Evolutionary conservation across 2,113 vertebrate species (phyloP).

Genomic region (Chitala chitala): DNA sequence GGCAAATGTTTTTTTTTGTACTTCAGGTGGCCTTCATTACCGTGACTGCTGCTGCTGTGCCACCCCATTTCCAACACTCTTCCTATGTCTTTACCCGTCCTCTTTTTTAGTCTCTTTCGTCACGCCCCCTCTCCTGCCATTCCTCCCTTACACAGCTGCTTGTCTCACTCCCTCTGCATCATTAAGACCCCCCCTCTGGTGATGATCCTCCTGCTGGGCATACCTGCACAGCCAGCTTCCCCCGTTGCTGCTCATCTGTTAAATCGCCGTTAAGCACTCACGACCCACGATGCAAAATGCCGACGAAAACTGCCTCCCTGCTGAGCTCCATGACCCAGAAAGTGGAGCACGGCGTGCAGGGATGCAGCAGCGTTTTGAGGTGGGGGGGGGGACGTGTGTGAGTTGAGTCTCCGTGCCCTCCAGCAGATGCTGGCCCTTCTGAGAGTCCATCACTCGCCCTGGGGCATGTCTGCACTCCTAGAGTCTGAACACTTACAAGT

Average conservation of each 20-base stretch:
- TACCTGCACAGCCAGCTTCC: neutral
- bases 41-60: neutral
- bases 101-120: neutral
- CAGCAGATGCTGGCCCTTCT: neutral
- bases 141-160: neutral
- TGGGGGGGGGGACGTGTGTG: neutral
- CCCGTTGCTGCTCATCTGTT: neutral
- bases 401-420: neutral
- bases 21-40: neutral
- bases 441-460: neutral
- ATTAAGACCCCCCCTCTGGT: neutral
- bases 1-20: constrained; percentile 9
- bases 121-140: neutral
- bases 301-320: neutral
- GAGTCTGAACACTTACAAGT: neutral
- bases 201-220: neutral
- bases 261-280: constrained; percentile 5
- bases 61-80: neutral
- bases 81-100: neutral
- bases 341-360: neutral
- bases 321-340: constrained; percentile 8
- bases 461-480: neutral
- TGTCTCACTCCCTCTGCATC: neutral
- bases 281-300: neutral
- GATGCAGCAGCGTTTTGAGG: neutral